phyloP scores from a whole-genome alignment of 2,888 invertebrate genomes.

The Plusia festucae region DNA sequence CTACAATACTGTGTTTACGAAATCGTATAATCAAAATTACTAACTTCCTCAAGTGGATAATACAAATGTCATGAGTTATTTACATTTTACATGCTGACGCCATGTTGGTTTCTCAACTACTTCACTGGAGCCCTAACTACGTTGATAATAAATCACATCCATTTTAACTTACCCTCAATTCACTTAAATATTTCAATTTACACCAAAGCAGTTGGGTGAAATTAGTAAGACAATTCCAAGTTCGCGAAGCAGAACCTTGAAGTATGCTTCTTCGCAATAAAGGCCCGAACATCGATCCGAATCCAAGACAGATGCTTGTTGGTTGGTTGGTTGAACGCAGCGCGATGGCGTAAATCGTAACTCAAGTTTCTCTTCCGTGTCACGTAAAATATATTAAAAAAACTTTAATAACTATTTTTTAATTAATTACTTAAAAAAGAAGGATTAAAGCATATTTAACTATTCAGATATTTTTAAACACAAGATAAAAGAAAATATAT shows the following conservation, averaged over 20 bases:
- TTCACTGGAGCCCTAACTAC: constrained; percentile 80
- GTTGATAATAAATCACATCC: constrained; percentile 62
- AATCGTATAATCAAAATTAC: constrained; percentile 28
- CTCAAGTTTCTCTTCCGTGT: constrained; percentile 62
- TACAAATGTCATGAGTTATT: constrained; percentile 82
- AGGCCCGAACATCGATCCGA: constrained; percentile 92
- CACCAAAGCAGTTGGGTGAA: constrained; percentile 90
- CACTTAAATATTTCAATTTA: constrained; percentile 89
- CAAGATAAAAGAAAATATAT: constrained; percentile 10
- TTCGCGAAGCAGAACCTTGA: constrained; percentile 92
- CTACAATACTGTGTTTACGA: constrained; percentile 33
- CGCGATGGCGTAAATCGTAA: constrained; percentile 70
- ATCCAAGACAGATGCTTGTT: constrained; percentile 80
- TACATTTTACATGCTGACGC: constrained; percentile 88
- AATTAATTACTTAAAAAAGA: constrained; percentile 16
- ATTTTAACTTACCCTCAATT: constrained; percentile 84
- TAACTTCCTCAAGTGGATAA: constrained; percentile 59
- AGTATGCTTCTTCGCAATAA: constrained; percentile 90
- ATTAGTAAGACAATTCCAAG: constrained; percentile 91
- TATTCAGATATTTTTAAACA: constrained; percentile 13
- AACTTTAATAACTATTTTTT: constrained; percentile 7
- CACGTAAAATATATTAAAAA: constrained; percentile 35
- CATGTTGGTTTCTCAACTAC: constrained; percentile 85
- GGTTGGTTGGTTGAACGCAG: constrained; percentile 76
- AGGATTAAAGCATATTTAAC: constrained; percentile 29